These are phyloP conservation scores for Blastomussa wellsi DNA, from an alignment of 92 coral and sea anemone species.

Conservation along the genomic window DNA sequence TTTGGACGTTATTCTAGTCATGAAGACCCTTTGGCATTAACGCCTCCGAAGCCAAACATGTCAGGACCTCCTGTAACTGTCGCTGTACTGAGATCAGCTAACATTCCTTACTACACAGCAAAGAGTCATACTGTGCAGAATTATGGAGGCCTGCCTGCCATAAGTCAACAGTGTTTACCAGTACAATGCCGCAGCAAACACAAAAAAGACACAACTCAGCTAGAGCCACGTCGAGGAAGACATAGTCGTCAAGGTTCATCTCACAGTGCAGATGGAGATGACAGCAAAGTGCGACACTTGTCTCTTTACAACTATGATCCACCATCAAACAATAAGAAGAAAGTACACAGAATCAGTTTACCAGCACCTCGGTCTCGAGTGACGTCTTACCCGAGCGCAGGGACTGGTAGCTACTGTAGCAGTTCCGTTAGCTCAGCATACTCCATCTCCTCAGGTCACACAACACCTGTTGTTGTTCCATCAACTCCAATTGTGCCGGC, in stretches of 20 bases:
- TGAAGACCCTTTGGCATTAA: constrained; percentile 66
- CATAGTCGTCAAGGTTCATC: constrained; percentile 77
- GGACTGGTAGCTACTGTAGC: constrained; percentile 69
- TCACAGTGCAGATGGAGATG: constrained; percentile 73
- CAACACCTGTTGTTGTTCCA: constrained; percentile 83
- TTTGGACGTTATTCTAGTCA: constrained; percentile 69
- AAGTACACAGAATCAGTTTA: constrained; percentile 64
- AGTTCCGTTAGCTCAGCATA: constrained; percentile 74
- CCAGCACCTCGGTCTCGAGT: constrained; percentile 52
- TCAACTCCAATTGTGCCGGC: constrained; percentile 89
- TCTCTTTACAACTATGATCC: constrained; percentile 47
- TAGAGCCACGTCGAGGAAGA: constrained; percentile 7
- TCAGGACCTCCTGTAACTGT: constrained; percentile 80
- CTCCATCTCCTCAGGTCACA: constrained; percentile 93
- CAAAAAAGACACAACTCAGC: constrained; percentile 10
- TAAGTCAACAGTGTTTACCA: constrained; percentile 79
- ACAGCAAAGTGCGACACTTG: constrained; percentile 22
- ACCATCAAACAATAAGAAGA: constrained; percentile 25
- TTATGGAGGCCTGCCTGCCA: constrained; percentile 57
- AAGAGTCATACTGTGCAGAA: constrained; percentile 77
- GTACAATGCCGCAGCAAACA: constrained; percentile 56
- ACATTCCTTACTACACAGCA: constrained; percentile 85
- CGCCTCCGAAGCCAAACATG: constrained; percentile 60
- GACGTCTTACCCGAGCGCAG: constrained; percentile 68
- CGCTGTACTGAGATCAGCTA: constrained; percentile 73